A percentile compares a stretch with the other conserved stretches of the same genome.
Evolutionary conservation across 2,797 vertebrate genomes (phyloP).

Genomic region (Protosalanx chinensis): DNA sequence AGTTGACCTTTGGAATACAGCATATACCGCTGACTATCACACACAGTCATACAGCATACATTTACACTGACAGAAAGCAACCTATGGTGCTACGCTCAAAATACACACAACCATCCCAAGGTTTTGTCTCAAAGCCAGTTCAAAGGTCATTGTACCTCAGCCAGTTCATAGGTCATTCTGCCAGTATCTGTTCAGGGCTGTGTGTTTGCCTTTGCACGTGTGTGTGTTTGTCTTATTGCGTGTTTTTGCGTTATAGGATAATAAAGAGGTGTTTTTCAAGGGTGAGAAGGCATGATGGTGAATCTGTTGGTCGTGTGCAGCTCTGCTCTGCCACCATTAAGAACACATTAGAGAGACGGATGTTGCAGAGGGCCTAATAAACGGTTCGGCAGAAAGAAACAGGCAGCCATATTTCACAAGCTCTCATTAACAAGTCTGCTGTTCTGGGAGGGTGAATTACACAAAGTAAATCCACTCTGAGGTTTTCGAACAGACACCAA

Average conservation of each 20-base stretch:
- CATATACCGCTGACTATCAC: background rate
- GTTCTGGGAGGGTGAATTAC: constrained; percentile 37
- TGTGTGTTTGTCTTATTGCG: too few relatives aligned
- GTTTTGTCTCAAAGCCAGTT: background rate
- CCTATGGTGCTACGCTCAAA: background rate
- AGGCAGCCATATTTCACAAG: constrained; percentile 47
- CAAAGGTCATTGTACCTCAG: constrained; percentile 16
- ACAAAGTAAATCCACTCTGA: constrained; percentile 38
- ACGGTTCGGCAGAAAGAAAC: constrained; percentile 26
- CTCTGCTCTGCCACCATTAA: constrained; percentile 63
- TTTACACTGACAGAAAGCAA: constrained; percentile 6
- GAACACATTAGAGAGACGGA: constrained; percentile 66
- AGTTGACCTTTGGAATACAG: constrained; percentile 36
- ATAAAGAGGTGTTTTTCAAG: constrained; percentile 55
- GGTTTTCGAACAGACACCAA: constrained; percentile 28
- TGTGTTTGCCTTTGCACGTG: too few relatives aligned
- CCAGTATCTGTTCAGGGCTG: background rate
- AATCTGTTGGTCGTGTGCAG: constrained; percentile 48
- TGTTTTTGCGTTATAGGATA: too few relatives aligned
- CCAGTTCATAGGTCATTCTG: constrained; percentile 39
- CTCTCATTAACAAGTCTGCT: constrained; percentile 46
- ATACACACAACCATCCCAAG: background rate
- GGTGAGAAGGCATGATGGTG: constrained; percentile 45
- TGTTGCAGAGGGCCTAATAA: constrained; percentile 52
- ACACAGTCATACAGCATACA: constrained; percentile 1